phyloP scores from a whole-genome alignment of 2,888 invertebrate genomes.

The Aproaerema taeniolella region DNA sequence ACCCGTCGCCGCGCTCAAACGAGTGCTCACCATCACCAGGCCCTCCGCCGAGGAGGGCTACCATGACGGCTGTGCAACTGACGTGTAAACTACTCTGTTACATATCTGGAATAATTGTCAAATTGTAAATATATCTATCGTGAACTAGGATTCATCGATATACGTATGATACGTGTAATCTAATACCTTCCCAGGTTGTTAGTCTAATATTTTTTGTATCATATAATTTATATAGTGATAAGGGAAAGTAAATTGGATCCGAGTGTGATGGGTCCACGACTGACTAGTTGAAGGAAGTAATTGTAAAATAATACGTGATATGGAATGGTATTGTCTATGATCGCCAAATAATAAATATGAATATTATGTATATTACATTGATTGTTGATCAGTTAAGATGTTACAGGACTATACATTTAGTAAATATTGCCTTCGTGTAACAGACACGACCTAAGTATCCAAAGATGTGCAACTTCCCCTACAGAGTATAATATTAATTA shows the following conservation, averaged over 20 bases:
- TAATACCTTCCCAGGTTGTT: constrained; percentile 53
- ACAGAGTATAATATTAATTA: constrained; percentile 34
- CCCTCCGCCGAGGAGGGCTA: constrained; percentile 94
- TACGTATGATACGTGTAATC: constrained; percentile 55
- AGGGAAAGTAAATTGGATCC: constrained; percentile 71
- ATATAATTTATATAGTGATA: constrained; percentile 74
- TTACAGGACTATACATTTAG: constrained; percentile 43
- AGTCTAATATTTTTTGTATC: constrained; percentile 73
- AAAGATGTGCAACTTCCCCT: constrained; percentile 45
- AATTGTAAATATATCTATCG: constrained; percentile 44
- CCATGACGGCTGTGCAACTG: constrained; percentile 95
- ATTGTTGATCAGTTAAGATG: constrained; percentile 61
- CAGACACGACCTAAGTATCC: constrained; percentile 31
- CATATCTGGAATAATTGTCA: constrained; percentile 45
- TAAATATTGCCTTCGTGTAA: constrained; percentile 27
- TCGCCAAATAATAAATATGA: constrained; percentile 72
- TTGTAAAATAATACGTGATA: constrained; percentile 69
- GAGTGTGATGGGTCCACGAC: constrained; percentile 64
- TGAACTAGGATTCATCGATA: constrained; percentile 44
- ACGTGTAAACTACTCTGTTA: constrained; percentile 80
- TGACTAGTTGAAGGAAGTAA: constrained; percentile 74
- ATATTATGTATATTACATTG: constrained; percentile 40
- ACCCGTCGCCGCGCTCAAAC: constrained; percentile 90
- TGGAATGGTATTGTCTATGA: constrained; percentile 66
- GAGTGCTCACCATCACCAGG: constrained; percentile 88